phyloP scores from a whole-genome alignment of 2,797 vertebrate genomes.

The Malurus splendens region DNA sequence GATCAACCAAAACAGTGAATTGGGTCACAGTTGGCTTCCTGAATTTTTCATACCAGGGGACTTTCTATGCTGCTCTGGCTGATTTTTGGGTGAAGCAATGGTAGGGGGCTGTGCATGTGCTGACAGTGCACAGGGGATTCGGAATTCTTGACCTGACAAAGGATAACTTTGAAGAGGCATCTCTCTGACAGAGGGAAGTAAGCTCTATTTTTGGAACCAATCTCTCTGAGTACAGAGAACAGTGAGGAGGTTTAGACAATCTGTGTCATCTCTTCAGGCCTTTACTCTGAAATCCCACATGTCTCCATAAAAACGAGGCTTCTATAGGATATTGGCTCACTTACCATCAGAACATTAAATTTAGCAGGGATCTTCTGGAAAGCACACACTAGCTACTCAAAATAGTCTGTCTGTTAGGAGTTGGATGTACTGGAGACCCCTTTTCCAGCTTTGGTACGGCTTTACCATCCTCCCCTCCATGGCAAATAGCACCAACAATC shows the following conservation, averaged over 20 bases:
- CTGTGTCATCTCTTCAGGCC: not conserved
- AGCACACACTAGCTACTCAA: not conserved
- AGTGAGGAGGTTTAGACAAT: not conserved
- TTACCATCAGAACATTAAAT: not conserved
- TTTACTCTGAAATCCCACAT: not conserved
- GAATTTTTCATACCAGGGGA: not conserved
- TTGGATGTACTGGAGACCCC: not conserved
- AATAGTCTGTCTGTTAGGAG: not conserved
- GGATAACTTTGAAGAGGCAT: not conserved
- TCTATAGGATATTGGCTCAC: not conserved
- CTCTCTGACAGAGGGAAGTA: not conserved
- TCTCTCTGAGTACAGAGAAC: not conserved
- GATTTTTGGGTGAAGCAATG: not conserved
- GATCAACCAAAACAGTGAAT: not conserved
- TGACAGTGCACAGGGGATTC: not conserved
- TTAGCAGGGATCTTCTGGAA: not conserved
- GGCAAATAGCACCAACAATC: not conserved
- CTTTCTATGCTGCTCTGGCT: not conserved
- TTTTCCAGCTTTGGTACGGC: not conserved
- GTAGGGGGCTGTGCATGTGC: not conserved
- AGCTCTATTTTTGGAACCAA: not conserved
- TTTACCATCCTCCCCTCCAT: not conserved
- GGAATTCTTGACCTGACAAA: not conserved
- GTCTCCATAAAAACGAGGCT: not conserved
- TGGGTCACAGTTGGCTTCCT: not conserved